These are phyloP conservation scores for Perca flavescens DNA, from an alignment of 2,113 vertebrate genomes.

Conservation along the genomic window DNA sequence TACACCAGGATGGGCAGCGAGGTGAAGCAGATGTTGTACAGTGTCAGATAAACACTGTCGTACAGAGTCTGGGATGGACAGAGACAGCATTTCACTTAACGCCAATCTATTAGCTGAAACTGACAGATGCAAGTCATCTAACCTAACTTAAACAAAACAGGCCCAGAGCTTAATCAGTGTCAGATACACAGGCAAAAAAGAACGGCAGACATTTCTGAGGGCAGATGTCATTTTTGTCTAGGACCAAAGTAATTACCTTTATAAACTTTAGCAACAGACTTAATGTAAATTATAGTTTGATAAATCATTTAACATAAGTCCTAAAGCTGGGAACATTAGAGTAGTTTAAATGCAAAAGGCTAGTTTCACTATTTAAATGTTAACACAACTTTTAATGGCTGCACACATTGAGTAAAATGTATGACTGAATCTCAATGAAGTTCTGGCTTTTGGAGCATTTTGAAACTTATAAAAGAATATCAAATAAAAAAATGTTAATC, in stretches of 20 bases:
- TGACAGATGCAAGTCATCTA: background rate
- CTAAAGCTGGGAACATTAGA: background rate
- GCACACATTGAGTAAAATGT: background rate
- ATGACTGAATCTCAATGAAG: background rate
- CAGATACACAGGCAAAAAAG: background rate
- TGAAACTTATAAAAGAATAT: background rate
- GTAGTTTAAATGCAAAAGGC: background rate
- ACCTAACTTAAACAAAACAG: background rate
- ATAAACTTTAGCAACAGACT: background rate
- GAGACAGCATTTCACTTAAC: conserved; percentile 31
- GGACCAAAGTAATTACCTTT: background rate
- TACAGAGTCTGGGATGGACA: conserved; percentile 93
- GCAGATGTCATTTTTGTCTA: background rate
- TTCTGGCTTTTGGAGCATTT: background rate
- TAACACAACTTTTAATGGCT: background rate
- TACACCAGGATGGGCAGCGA: conserved; percentile 98
- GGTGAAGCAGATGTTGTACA: conserved; percentile 99
- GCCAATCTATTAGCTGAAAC: conserved; percentile 7
- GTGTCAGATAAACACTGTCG: conserved; percentile 98
- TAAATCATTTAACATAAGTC: background rate
- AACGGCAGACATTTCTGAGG: background rate
- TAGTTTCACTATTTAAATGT: background rate
- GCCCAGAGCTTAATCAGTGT: background rate
- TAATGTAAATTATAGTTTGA: background rate
- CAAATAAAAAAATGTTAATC: background rate